A percentile compares a stretch with the other conserved stretches of the same genome.
Evolutionary conservation across 1,140 invertebrate species (phyloP).

Genomic region (Medauroidea extradentata): DNA sequence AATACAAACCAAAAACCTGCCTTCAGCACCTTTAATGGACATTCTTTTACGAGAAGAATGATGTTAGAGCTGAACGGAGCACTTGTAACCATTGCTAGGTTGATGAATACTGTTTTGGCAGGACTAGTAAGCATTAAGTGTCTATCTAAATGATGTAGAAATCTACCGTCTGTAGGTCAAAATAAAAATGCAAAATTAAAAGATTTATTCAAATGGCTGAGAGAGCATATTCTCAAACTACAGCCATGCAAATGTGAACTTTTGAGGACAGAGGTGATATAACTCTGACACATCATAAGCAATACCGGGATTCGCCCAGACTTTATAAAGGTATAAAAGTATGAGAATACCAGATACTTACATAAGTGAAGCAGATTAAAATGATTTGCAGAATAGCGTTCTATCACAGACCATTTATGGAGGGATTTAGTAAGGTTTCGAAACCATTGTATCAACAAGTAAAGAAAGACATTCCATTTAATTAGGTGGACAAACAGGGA

Average conservation of each 20-base stretch:
- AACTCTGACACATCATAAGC: slow-evolving; percentile 23
- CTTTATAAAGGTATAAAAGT: slow-evolving; percentile 28
- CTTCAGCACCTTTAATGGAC: slow-evolving; percentile 28
- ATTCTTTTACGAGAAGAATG: slow-evolving; percentile 27
- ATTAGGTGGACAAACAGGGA: not conserved
- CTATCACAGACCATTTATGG: slow-evolving; percentile 16
- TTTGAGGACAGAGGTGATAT: slow-evolving; percentile 17
- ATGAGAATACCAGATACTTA: slow-evolving; percentile 24
- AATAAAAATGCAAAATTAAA: slow-evolving; percentile 18
- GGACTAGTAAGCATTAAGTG: too few relatives aligned
- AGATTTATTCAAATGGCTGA: slow-evolving; percentile 22
- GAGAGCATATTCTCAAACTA: slow-evolving; percentile 22
- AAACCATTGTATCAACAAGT: slow-evolving; percentile 17
- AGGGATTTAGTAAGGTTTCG: slow-evolving; percentile 7
- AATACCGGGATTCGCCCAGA: slow-evolving; percentile 14
- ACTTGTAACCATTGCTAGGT: too few relatives aligned
- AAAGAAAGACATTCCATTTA: not conserved
- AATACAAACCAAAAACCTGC: slow-evolving; percentile 38
- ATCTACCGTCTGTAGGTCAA: slow-evolving; percentile 26
- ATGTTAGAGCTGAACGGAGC: too few relatives aligned
- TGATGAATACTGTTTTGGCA: too few relatives aligned
- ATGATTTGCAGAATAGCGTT: slow-evolving; percentile 22
- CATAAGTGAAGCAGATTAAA: slow-evolving; percentile 30
- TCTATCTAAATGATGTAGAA: slow-evolving; percentile 23
- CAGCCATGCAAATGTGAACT: slow-evolving; percentile 30